phyloP scores from a whole-genome alignment of 2,113 vertebrate species.

The Proteles cristata region DNA sequence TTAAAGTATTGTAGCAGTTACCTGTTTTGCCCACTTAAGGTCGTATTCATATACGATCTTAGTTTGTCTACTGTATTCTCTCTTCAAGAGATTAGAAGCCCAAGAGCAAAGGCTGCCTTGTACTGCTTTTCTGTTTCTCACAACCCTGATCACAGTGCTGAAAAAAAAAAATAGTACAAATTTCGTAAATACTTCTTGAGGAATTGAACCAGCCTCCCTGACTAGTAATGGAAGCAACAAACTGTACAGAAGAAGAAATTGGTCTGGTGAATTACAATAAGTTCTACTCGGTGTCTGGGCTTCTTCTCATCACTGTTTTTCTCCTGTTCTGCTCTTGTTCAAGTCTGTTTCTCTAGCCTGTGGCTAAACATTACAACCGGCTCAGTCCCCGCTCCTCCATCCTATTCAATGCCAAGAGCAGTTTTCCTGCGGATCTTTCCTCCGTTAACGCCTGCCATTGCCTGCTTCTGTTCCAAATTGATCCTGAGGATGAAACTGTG shows the following conservation, averaged over 20 bases:
- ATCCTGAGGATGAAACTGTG: background rate
- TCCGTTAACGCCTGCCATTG: background rate
- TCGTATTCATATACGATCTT: background rate
- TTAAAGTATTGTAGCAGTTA: background rate
- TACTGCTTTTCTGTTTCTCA: background rate
- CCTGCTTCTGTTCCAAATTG: background rate
- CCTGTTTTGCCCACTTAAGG: background rate
- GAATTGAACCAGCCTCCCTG: background rate
- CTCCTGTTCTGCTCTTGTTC: background rate
- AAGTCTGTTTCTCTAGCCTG: conserved; percentile 52
- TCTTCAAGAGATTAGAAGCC: background rate
- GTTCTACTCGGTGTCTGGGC: background rate
- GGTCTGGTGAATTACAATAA: background rate
- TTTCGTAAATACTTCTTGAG: conserved; percentile 50
- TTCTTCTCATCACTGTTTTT: background rate
- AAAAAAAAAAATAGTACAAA: background rate
- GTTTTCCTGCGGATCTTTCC: conserved; percentile 13
- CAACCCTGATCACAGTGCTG: background rate
- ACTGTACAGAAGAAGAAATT: conserved; percentile 15
- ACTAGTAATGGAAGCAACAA: background rate
- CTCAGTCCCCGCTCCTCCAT: background rate
- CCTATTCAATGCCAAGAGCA: background rate
- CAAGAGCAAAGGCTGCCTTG: background rate
- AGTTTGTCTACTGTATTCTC: background rate
- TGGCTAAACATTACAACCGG: conserved; percentile 30